phyloP scores from a whole-genome alignment of 2,797 vertebrate genomes.

The Pangasius sanitwongsei region DNA sequence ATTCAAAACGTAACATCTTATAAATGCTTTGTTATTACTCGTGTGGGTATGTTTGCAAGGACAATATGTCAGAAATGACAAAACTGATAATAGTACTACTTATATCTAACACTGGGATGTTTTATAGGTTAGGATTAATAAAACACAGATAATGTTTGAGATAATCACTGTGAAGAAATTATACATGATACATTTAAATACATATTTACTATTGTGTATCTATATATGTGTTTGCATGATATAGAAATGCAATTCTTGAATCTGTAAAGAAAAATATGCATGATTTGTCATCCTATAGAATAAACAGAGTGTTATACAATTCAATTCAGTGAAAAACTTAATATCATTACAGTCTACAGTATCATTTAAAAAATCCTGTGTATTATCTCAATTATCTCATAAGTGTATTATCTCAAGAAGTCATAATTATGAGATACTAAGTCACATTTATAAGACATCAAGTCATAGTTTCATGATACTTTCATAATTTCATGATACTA shows the following conservation, averaged over 20 bases:
- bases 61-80: neutral
- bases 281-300: neutral
- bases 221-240: neutral
- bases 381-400: neutral
- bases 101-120: neutral
- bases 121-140: neutral
- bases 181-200: neutral
- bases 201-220: neutral
- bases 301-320: neutral
- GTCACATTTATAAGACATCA: no score
- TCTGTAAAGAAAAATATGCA: neutral
- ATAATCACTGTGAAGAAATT: neutral
- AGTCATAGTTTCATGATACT: neutral
- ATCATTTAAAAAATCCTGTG: neutral
- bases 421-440: no score
- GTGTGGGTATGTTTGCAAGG: neutral
- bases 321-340: neutral
- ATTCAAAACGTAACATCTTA: neutral
- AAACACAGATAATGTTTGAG: neutral
- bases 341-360: neutral
- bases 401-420: no score
- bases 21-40: neutral
- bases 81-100: neutral
- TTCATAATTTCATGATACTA: neutral
- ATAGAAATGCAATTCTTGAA: neutral